These are phyloP conservation scores for Tetraneura akinire DNA, from an alignment of 1,140 invertebrate species.

Conservation along the genomic window DNA sequence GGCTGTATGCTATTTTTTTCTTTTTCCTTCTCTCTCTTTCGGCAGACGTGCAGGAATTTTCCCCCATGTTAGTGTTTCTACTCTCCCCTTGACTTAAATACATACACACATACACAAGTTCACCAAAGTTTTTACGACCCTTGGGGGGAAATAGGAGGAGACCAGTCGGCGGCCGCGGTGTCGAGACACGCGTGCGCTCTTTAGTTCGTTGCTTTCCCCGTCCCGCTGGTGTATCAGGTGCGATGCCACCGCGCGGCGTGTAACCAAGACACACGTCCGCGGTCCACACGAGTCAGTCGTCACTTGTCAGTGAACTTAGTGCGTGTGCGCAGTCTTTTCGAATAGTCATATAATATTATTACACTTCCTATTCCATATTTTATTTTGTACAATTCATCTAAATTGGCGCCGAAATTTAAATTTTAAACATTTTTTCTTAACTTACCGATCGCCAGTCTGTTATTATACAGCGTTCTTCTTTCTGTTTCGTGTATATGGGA, in stretches of 20 bases:
- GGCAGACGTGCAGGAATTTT: constrained; percentile 14
- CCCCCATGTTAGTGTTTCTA: constrained; percentile 1
- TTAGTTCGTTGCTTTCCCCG: neutral
- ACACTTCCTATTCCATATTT: neutral
- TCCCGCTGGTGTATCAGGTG: constrained; percentile 14
- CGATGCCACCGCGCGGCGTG: neutral
- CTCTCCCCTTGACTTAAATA: neutral
- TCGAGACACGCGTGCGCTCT: constrained; percentile 23
- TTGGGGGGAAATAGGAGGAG: constrained; percentile 33
- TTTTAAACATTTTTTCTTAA: no score
- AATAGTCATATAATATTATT: no score
- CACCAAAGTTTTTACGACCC: constrained; percentile 49
- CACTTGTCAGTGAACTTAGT: constrained; percentile 9
- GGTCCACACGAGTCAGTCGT: constrained; percentile 15
- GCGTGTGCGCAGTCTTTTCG: neutral
- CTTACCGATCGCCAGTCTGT: no score
- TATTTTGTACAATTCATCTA: neutral
- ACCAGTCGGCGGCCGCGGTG: neutral
- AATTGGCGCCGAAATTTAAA: no score
- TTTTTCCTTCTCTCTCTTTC: constrained; percentile 12
- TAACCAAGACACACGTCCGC: neutral
- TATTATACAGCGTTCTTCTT: no score
- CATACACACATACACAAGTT: neutral
- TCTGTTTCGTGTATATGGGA: no score
- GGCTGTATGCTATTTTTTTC: neutral